Base-by-base conservation (phyloP, 2,113 vertebrate genomes). In the Melozone crissalis region DNA sequence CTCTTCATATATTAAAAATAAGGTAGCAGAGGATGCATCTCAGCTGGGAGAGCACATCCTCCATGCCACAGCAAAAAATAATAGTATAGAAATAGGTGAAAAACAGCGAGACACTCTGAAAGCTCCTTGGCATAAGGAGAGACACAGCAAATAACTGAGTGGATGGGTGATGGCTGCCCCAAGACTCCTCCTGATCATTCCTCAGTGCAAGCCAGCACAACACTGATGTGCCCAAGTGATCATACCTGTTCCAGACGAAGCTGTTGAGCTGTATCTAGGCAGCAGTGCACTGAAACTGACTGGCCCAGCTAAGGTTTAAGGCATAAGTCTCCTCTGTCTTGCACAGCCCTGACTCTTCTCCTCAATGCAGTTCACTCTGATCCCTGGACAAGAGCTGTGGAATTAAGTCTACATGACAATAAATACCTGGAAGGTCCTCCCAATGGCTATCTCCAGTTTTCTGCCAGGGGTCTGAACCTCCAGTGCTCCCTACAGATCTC, bases 191-290 rank as follows among this genome's bases (percentile, higher is more conserved):
- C 51, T 23, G 35, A n/a, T 37, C 49, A 59, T 18, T 65, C 21
- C 37, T 17, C 9, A 2, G 67, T n/a, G 44, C 43, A 59, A 72
- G 30, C 10, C 86, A 90, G 58, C 27, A 55, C 33, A 92, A 49
- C 0, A 0, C 35, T 13, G 30, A 72, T 1, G 11, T 28, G 49
- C 30, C 43, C 52, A 20, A 10, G 20, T 55, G 33, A 51, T 6
- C 54, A 43, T 2, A 47, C 10, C 65, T 71, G 11, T 19, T 67
- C 47, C 58, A 63, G 51, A 31, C 39, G 35, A 12, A 88, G 68
- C 41, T 31, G 19, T 9, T 12, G 41, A 86, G 76, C 15, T 41
- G 15, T 14, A 43, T 58, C n/a, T 33, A 54, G 37, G 47, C 73
- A 80, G 67, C 30, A 54, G 5, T 2, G 18, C 3, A 1, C 30